Percentiles rank a stretch among this genome's conserved stretches.
phyloP scores from a whole-genome alignment of 2,888 invertebrate species.

The Heliconius ethilla region DNA sequence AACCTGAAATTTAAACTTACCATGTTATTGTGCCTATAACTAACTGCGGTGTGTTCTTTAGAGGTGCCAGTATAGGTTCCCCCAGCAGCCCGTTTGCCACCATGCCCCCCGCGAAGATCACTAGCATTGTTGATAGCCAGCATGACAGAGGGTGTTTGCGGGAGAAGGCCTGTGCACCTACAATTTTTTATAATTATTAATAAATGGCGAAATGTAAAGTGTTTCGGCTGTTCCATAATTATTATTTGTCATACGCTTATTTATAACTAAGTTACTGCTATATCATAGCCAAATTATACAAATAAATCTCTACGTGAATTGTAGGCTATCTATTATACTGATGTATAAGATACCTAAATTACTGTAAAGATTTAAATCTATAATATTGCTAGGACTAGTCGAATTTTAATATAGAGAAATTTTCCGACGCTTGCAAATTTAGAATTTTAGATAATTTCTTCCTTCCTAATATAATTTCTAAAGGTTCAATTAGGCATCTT shows the following conservation, averaged over 20 bases:
- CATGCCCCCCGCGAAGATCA: slow-evolving; percentile 98
- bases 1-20: slow-evolving; percentile 76
- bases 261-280: too few relatives aligned
- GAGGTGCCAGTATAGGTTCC: slow-evolving; percentile 96
- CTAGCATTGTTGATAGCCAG: slow-evolving; percentile 98
- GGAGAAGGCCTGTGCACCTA: slow-evolving; percentile 94
- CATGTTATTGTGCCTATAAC: slow-evolving; percentile 95
- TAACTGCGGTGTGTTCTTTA: slow-evolving; percentile 97
- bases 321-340: too few relatives aligned
- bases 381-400: too few relatives aligned
- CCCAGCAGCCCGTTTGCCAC: slow-evolving; percentile 97
- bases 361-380: too few relatives aligned
- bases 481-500: background rate
- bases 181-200: slow-evolving; percentile 45
- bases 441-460: background rate
- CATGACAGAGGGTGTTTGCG: slow-evolving; percentile 98
- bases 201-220: background rate
- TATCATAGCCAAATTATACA: too few relatives aligned
- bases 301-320: too few relatives aligned
- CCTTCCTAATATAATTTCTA: background rate
- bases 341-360: too few relatives aligned
- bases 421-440: background rate
- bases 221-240: too few relatives aligned
- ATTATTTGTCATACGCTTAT: too few relatives aligned
- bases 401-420: too few relatives aligned